A percentile compares a stretch with the other conserved stretches of the same genome.
phyloP scores from a whole-genome alignment of 2,797 vertebrate genomes.

The Cheirogaleus major region DNA sequence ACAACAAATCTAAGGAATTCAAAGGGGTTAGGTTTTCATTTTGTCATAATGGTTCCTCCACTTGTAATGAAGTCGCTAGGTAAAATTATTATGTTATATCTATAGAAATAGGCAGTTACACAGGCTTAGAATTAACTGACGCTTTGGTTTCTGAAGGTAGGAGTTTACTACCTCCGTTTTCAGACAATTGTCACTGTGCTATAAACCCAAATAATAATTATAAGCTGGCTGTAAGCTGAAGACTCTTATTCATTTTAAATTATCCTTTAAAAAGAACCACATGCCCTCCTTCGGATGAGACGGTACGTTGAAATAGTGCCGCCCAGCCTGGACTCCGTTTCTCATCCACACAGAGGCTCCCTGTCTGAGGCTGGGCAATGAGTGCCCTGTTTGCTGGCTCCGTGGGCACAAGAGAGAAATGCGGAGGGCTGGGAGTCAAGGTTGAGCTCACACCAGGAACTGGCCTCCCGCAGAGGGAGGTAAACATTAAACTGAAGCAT shows the following conservation, averaged over 20 bases:
- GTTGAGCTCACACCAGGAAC: conserved; percentile 25
- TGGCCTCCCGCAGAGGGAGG: conserved; percentile 26
- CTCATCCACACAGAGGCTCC: conserved; percentile 48
- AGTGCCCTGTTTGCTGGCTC: conserved; percentile 35
- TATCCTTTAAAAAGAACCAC: conserved; percentile 47
- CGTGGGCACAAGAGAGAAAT: conserved; percentile 52
- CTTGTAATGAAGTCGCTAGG: conserved; percentile 2
- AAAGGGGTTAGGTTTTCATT: not conserved
- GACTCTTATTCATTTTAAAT: conserved; percentile 50
- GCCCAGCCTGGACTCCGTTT: not conserved
- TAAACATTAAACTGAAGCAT: not conserved
- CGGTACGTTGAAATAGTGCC: not conserved
- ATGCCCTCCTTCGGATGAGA: not conserved
- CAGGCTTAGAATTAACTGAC: conserved; percentile 27
- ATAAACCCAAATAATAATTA: conserved; percentile 68
- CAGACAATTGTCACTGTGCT: conserved; percentile 49
- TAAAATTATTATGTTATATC: conserved; percentile 31
- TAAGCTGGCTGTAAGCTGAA: conserved; percentile 34
- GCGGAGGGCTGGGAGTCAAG: not conserved
- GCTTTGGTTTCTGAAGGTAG: conserved; percentile 60
- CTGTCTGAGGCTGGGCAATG: conserved; percentile 49
- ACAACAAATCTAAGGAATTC: not conserved
- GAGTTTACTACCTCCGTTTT: conserved; percentile 42
- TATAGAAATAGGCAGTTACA: conserved; percentile 37
- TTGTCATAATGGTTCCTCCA: not conserved